Percentiles rank a stretch among this genome's conserved stretches.
These are phyloP conservation scores for Rhagoletis zephyria DNA, from an alignment of 1,140 invertebrate genomes.

Conservation along the genomic window DNA sequence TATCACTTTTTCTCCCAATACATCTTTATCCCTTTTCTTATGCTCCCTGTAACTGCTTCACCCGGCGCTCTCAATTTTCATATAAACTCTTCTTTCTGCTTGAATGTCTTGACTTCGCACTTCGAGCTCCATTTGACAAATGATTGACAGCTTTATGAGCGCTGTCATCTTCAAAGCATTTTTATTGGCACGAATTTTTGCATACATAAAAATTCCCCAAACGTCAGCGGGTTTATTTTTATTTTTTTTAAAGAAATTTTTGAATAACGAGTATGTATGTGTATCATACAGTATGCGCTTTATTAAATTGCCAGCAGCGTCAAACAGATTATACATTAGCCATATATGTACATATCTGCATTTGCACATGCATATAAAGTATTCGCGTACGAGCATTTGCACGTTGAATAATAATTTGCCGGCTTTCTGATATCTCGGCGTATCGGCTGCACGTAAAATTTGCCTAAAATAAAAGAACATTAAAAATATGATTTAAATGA, in stretches of 20 bases:
- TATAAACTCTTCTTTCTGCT: not conserved
- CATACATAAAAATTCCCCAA: constrained; percentile 32
- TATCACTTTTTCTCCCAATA: not conserved
- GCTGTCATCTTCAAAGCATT: constrained; percentile 46
- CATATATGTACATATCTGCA: no score
- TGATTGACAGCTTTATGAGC: constrained; percentile 51
- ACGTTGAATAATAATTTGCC: constrained; percentile 20
- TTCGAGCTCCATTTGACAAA: constrained; percentile 28
- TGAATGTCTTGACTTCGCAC: not conserved
- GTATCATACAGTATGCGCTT: constrained; percentile 16
- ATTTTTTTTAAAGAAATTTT: constrained; percentile 17
- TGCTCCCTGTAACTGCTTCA: not conserved
- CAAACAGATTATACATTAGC: not conserved
- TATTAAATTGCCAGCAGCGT: constrained; percentile 34
- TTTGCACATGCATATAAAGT: no score
- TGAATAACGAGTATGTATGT: not conserved
- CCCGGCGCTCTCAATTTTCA: not conserved
- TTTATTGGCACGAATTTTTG: constrained; percentile 50
- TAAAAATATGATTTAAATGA: constrained; percentile 26
- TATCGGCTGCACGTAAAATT: constrained; percentile 39
- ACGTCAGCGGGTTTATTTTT: constrained; percentile 13
- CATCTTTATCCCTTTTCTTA: not conserved
- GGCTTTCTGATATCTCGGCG: not conserved
- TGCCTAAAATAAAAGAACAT: not conserved
- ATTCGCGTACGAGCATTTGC: no score